Evolutionary conservation across 2,888 invertebrate genomes (phyloP).

Genomic region (Cephus pygmeus): DNA sequence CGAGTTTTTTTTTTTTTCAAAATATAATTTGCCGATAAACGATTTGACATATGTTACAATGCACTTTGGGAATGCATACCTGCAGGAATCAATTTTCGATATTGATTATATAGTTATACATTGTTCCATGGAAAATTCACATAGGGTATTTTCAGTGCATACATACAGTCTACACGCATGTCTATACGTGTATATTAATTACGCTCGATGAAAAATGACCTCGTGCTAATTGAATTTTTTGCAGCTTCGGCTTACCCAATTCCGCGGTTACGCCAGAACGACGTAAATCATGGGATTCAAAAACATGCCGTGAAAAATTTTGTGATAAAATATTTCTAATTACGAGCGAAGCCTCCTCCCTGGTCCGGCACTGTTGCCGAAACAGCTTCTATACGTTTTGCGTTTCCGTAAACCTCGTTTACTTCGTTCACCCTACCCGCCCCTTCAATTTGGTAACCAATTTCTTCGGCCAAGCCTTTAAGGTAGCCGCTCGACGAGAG

Average conservation of each 20-base stretch:
- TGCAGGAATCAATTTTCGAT: background rate
- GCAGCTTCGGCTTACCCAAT: background rate
- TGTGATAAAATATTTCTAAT: background rate
- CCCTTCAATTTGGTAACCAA: background rate
- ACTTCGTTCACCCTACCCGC: background rate
- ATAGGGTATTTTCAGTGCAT: background rate
- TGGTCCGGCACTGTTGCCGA: background rate
- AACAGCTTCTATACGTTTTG: background rate
- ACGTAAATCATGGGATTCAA: constrained; percentile 1
- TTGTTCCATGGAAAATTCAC: background rate
- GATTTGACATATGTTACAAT: background rate
- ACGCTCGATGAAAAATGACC: background rate
- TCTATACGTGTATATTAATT: background rate
- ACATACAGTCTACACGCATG: too few relatives aligned
- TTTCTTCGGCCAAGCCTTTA: background rate
- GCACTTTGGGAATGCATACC: background rate
- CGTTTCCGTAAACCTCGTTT: background rate
- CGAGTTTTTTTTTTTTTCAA: background rate
- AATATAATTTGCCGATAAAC: background rate
- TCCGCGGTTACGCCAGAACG: background rate
- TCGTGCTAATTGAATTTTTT: constrained; percentile 7
- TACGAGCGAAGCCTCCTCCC: background rate
- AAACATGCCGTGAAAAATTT: background rate
- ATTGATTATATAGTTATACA: background rate
- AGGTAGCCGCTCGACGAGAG: background rate